Conservation (phyloP, 1,140 invertebrate genomes). For the Palaemon carinicauda region DNA sequence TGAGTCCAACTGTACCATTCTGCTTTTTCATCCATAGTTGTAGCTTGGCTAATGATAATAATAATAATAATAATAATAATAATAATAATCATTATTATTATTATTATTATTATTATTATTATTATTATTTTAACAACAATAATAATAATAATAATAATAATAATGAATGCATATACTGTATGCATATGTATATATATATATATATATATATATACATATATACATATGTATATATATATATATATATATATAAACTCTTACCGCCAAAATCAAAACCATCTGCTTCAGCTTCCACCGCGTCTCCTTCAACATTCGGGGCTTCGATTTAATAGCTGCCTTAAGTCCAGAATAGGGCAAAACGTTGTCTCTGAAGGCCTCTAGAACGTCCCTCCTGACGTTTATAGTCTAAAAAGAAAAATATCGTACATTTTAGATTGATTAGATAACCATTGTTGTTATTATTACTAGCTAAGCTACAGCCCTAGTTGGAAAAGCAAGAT, state of each 20-base stretch:
- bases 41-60: too few relatives aligned
- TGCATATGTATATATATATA: background rate
- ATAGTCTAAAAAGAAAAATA: background rate
- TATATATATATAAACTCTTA: background rate
- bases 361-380: conserved; percentile 2
- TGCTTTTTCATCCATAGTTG: too few relatives aligned
- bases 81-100: too few relatives aligned
- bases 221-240: background rate
- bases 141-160: too few relatives aligned
- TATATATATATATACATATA: background rate
- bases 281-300: background rate
- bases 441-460: too few relatives aligned
- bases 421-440: too few relatives aligned
- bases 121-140: too few relatives aligned
- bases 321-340: background rate
- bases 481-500: too few relatives aligned
- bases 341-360: conserved; percentile 20
- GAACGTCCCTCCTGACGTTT: background rate
- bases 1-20: too few relatives aligned
- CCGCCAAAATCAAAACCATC: conserved; percentile 11
- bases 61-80: too few relatives aligned
- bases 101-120: too few relatives aligned
- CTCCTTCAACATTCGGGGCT: background rate
- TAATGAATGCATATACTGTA: background rate
- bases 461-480: too few relatives aligned